Evolutionary conservation across 2,888 invertebrate species (phyloP), one percentile per base, ranked within the genome.

Genomic region (Drosophila fungiperda): DNA sequence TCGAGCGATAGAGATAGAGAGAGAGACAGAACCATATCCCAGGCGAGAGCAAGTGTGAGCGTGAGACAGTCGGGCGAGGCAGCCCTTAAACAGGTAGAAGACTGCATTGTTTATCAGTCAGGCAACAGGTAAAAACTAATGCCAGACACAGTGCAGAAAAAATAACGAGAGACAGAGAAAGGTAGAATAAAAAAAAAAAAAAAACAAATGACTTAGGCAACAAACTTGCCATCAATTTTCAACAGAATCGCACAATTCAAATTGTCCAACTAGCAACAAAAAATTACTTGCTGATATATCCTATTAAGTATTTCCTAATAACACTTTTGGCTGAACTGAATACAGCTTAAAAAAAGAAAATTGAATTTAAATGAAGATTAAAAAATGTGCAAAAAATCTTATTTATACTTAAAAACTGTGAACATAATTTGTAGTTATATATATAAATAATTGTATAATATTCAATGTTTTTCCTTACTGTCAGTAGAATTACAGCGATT

Each of bases 101-200:
- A 78, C 68, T 76, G 88, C 86, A 84, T 84, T 87, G 81, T 83
- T 87, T 84, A 87, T 85, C 86, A 73, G 76, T 66, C 54, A 42
- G 70, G 60, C 54, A 60, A 79, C 85, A 85, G 85, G 85, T 85
- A 85, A 73, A 68, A 82, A 88, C 82, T 75, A 83, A 81, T 77
- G 77, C 87, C 76, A 80, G 76, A 69, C 78, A 40, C 49, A 68
- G 58, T 50, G 74, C 72, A 67, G 61, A 67, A 55, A 55, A 53
- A 52, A 15, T 38, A 61, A 42, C 23, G 3, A 7, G 12, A 53
- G 35, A 40, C 20, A 33, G 9, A 38, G 7, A 29, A 11, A 54
- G 11, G 15, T 20, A 15, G 15, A 23, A 45, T 45, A 45, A 7
- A 20, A 29, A 29, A 11, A n/a, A 42, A 35, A 59, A 42, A 66